Evolutionary conservation across 2,888 invertebrate species (phyloP).

Genomic region (Thysanoteuthis rhombus): DNA sequence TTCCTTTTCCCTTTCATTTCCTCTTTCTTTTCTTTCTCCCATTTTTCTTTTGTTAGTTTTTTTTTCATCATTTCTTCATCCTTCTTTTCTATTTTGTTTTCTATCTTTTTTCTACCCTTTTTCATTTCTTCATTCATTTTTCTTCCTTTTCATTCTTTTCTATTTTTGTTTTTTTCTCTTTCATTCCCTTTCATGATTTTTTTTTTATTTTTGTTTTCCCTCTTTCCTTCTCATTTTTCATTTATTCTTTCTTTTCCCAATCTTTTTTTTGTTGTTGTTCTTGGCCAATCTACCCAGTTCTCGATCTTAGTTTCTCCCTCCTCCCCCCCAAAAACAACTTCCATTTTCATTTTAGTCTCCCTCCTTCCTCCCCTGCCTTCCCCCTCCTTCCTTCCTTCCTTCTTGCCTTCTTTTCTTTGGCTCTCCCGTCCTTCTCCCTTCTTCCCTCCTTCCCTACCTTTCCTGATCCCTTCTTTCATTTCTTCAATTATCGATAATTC

Average conservation of each 20-base stretch:
- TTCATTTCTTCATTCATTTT: not conserved
- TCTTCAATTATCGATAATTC: too few species aligned
- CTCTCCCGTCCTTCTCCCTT: not conserved
- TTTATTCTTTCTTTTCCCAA: not conserved
- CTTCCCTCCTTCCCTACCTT: not conserved
- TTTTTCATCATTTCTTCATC: too few species aligned
- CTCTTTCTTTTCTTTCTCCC: too few species aligned
- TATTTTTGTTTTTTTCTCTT: not conserved
- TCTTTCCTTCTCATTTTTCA: not conserved
- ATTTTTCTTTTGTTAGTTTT: too few species aligned
- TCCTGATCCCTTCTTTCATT: not conserved
- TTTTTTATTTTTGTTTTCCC: not conserved
- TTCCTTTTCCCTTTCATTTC: too few species aligned
- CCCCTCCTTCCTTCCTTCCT: not conserved
- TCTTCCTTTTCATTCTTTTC: not conserved
- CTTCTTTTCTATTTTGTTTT: too few species aligned
- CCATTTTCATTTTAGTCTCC: not conserved
- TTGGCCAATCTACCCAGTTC: not conserved
- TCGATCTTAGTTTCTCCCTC: not conserved
- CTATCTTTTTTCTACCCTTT: too few species aligned
- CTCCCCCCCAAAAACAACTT: fast-evolving
- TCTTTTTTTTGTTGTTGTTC: not conserved
- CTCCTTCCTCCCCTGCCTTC: fast-evolving
- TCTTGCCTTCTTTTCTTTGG: not conserved
- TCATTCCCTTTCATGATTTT: not conserved